These are phyloP conservation scores for Nomada flava DNA, from an alignment of 2,888 invertebrate species.

Conservation along the genomic window DNA sequence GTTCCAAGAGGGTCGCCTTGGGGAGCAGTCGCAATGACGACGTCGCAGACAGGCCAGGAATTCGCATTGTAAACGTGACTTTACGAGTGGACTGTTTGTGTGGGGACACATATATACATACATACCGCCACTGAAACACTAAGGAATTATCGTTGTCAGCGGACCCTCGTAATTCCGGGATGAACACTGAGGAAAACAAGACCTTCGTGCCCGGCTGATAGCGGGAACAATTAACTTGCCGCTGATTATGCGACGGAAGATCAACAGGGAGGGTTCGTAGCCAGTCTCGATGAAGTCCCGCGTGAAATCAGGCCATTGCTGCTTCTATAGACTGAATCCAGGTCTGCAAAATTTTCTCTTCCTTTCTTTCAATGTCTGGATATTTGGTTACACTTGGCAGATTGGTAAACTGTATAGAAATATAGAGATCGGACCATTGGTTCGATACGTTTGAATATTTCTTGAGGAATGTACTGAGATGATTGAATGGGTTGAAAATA, in stretches of 20 bases:
- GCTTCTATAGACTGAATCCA: background rate
- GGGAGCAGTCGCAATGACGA: constrained; percentile 48
- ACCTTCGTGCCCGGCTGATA: constrained; percentile 52
- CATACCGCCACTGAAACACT: constrained; percentile 58
- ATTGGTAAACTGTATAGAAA: background rate
- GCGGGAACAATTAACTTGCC: constrained; percentile 67
- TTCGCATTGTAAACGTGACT: constrained; percentile 69
- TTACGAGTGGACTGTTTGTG: constrained; percentile 53
- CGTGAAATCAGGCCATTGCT: background rate
- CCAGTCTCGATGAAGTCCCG: background rate
- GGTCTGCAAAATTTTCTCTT: too few relatives aligned
- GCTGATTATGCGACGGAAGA: constrained; percentile 62
- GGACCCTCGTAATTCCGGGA: constrained; percentile 71
- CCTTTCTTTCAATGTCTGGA: too few relatives aligned
- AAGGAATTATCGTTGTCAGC: constrained; percentile 68
- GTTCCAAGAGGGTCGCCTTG: constrained; percentile 33
- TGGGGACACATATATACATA: background rate
- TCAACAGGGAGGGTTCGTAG: constrained; percentile 28
- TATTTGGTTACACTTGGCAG: background rate
- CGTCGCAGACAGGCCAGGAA: constrained; percentile 60
- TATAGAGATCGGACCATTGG: background rate
- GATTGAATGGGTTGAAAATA: too few relatives aligned
- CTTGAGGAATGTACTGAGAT: too few relatives aligned
- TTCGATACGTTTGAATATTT: too few relatives aligned
- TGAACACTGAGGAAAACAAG: constrained; percentile 69